Conservation (phyloP, 2,888 invertebrate species). For the Daptonema setosum region DNA sequence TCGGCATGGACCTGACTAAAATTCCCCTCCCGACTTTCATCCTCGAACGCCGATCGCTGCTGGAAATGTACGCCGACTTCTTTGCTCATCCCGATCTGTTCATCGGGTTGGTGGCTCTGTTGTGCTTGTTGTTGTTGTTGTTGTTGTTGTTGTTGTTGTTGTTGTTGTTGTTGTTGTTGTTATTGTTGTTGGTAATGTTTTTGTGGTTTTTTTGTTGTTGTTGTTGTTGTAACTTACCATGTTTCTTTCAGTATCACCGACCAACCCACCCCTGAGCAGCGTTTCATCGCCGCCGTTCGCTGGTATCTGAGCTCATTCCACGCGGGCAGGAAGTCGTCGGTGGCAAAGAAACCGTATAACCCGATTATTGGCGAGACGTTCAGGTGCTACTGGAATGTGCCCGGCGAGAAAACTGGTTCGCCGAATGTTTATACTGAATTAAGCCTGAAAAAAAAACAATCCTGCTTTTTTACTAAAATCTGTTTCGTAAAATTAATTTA, state of each 20-base stretch:
- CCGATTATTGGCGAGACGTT: slow-evolving; percentile 91
- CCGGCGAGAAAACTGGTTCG: not conserved
- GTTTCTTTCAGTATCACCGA: slow-evolving; percentile 57
- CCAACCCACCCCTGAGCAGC: slow-evolving; percentile 55
- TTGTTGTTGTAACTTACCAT: too few species aligned
- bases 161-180: not conserved
- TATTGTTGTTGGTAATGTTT: too few species aligned
- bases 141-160: not conserved
- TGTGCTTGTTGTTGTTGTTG: too few species aligned
- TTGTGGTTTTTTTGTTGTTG: too few species aligned
- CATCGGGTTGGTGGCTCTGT: slow-evolving; percentile 24
- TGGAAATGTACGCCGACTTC: slow-evolving; percentile 99
- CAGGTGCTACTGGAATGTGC: slow-evolving; percentile 54
- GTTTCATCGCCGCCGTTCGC: slow-evolving; percentile 75
- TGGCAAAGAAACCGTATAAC: slow-evolving; percentile 97
- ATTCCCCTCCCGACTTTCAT: slow-evolving; percentile 95
- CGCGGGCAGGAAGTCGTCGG: slow-evolving; percentile 82
- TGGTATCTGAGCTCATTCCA: slow-evolving; percentile 98
- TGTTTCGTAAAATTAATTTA: too few species aligned
- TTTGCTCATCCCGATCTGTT: slow-evolving; percentile 97
- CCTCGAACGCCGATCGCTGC: slow-evolving; percentile 73
- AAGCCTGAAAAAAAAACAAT: too few species aligned
- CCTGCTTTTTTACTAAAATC: too few species aligned
- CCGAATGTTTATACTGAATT: too few species aligned
- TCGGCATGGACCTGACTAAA: slow-evolving; percentile 98